Base-by-base conservation (phyloP, 2,113 vertebrate species). In the Typhlomys cinereus region DNA sequence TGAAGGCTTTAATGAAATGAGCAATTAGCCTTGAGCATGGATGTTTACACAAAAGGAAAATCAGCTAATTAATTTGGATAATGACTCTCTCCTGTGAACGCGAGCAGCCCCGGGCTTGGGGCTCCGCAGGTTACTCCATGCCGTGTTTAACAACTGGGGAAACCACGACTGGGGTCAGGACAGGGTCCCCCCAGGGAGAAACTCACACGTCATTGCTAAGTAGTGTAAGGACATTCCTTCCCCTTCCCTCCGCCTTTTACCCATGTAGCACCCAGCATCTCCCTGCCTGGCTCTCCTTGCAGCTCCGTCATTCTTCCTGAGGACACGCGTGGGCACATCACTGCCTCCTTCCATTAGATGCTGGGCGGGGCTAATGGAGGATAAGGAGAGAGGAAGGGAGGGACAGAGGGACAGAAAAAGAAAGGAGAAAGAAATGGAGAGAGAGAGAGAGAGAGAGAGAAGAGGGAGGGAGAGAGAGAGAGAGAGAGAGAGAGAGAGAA, bases 1-100 rank as follows among this genome's bases (percentile, higher is more conserved):
- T 78, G 62, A 88, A 94, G 82, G 36, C 64, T 84, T 93, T 93
- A 90, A 92, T 94, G 95, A 96, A 93, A 85, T 87, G 87, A 96
- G 84, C 74, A 94, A 82, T 93, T 88, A 85, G 88, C 92, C 87
- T 75, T 39, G 44, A 92, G 82, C 88, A 78, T 84, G 39, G 54
- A 76, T 82, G 54, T 94, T 90, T 89, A 93, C 75, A 88, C 67
- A 92, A 85, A 93, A 87, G 85, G 73, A 88, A 93, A 96, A 88
- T 71, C 59, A 69, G 79, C 91, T 94, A 84, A 93, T 93, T 93
- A 84, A 88, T 85, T 67, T 92, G 78, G 79, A 85, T 92, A 73
- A 88, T 93, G 61, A 54, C 74, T 84, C 83, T 71, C 73, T 84
- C 66, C 91, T 69, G 74, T 81, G 89, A 92, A 85, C 82, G 67